Evolutionary conservation across 1,140 invertebrate genomes (phyloP).

Genomic region (Armadillidium nasatum): DNA sequence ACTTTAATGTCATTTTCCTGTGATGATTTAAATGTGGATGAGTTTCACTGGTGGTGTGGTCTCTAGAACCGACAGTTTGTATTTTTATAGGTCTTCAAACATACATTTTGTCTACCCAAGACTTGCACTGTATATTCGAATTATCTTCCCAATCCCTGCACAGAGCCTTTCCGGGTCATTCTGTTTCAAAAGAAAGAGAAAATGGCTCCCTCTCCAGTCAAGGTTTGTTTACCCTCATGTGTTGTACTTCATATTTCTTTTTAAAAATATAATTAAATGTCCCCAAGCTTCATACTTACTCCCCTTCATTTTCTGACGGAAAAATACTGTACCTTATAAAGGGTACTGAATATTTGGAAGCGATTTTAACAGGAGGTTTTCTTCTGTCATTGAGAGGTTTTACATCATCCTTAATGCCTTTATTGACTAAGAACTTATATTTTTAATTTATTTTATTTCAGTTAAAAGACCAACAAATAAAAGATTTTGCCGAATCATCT

Average conservation of each 20-base stretch:
- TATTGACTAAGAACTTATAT: neutral
- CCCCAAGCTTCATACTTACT: neutral
- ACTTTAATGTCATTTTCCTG: too few relatives aligned
- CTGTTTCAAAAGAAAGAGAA: constrained; percentile 6
- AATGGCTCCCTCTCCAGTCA: constrained; percentile 23
- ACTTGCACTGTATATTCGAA: too few relatives aligned
- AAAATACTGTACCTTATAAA: neutral
- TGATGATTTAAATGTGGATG: too few relatives aligned
- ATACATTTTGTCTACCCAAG: too few relatives aligned
- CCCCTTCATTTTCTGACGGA: neutral
- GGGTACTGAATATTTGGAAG: neutral
- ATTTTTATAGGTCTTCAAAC: too few relatives aligned
- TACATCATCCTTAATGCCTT: neutral
- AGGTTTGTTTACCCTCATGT: neutral
- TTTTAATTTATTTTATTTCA: neutral
- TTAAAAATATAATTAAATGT: neutral
- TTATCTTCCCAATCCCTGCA: too few relatives aligned
- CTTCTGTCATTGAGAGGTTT: neutral
- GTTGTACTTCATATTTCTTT: too few relatives aligned
- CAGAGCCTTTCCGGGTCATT: too few relatives aligned
- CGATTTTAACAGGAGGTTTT: neutral
- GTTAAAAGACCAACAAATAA: constrained; percentile 30
- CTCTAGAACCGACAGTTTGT: too few relatives aligned
- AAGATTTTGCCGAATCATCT: constrained; percentile 28
- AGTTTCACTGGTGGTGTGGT: too few relatives aligned